Percentiles rank a stretch among this genome's conserved stretches.
Evolutionary conservation across 53 echinoderm and acorn worm species (phyloP).

Genomic region (Actinopyga echinites): DNA sequence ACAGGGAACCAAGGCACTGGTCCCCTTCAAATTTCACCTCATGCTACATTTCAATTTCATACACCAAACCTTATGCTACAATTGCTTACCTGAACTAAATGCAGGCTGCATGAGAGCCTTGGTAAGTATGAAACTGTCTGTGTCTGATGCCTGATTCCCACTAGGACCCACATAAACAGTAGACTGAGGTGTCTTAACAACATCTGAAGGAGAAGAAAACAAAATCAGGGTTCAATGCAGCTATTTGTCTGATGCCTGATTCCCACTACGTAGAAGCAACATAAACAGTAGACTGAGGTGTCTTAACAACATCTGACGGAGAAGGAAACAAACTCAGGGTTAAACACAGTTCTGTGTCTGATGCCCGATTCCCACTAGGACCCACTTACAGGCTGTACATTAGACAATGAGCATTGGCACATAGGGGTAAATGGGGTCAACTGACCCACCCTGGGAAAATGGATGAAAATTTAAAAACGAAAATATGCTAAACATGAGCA

Average conservation of each 20-base stretch:
- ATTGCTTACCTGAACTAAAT: conserved; percentile 75
- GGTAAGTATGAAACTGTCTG: conserved; percentile 72
- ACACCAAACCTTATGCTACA: too few relatives aligned
- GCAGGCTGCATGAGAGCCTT: conserved; percentile 75
- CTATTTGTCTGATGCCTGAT: conserved; percentile 42
- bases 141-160: conserved; percentile 59
- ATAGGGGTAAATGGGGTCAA: too few relatives aligned
- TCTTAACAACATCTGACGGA: conserved; percentile 60
- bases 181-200: conserved; percentile 60
- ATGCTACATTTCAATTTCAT: too few relatives aligned
- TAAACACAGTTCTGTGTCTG: background rate
- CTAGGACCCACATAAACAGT: conserved; percentile 72
- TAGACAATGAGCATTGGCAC: too few relatives aligned
- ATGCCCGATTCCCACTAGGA: conserved; percentile 67
- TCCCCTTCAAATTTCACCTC: too few relatives aligned
- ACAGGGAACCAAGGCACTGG: too few relatives aligned
- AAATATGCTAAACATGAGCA: too few relatives aligned
- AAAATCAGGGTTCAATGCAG: background rate
- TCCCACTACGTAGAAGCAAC: conserved; percentile 69
- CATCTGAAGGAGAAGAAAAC: conserved; percentile 44
- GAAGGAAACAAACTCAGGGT: background rate
- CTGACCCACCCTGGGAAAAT: too few relatives aligned
- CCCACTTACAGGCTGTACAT: conserved; percentile 60
- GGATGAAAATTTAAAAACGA: too few relatives aligned
- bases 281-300: conserved; percentile 59